These are phyloP conservation scores for Oryctes rhinoceros DNA, from an alignment of 1,140 invertebrate genomes.

Conservation along the genomic window DNA sequence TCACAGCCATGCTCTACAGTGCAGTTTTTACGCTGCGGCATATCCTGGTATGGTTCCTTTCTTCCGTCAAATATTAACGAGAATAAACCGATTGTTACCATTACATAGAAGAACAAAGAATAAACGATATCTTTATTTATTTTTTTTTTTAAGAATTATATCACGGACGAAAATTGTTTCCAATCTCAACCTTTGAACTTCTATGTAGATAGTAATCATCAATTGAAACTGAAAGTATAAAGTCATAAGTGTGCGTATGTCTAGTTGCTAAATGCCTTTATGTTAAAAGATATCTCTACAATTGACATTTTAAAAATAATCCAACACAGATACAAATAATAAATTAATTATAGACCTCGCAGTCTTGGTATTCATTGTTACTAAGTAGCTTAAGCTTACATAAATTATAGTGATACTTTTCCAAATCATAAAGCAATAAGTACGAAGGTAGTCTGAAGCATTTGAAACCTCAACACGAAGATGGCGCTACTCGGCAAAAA, in stretches of 20 bases:
- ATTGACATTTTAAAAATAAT: too few species aligned
- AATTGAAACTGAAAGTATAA: not conserved
- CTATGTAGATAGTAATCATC: not conserved
- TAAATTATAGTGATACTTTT: too few species aligned
- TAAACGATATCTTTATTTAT: too few species aligned
- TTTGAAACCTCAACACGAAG: too few species aligned
- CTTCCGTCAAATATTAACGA: not conserved
- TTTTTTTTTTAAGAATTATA: not conserved
- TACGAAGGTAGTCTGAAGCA: too few species aligned
- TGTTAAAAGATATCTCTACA: not conserved
- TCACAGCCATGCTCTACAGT: conserved; percentile 53
- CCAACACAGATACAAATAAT: too few species aligned
- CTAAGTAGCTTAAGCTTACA: too few species aligned
- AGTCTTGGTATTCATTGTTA: not conserved
- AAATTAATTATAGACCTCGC: not conserved
- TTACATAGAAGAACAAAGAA: not conserved
- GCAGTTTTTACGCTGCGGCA: conserved; percentile 33
- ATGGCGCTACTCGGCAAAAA: too few species aligned
- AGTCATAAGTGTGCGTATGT: not conserved
- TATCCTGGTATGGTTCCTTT: conserved; percentile 14
- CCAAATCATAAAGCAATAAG: too few species aligned
- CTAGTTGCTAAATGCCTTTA: not conserved
- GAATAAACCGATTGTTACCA: not conserved
- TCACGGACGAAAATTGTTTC: not conserved
- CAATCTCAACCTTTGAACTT: not conserved